Evolutionary conservation across 2,888 invertebrate species (phyloP), one percentile per base, ranked within the genome.

Genomic region (Diaphora mendica): DNA sequence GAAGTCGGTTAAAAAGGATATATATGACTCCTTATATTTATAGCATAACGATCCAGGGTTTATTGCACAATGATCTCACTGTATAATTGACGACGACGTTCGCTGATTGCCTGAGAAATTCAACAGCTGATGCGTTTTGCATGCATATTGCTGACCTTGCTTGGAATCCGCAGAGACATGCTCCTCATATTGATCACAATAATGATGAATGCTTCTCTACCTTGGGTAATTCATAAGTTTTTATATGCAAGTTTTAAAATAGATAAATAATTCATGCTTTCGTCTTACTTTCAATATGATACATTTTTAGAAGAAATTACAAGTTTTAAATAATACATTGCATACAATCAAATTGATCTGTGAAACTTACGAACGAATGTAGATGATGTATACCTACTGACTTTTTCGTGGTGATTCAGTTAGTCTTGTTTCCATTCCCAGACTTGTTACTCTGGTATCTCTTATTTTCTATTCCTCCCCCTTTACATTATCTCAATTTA

Each of bases 71-170:
- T 69, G 69, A 69, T 30, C 64, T 69, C 73, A 70, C 64, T 39
- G 64, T 39, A 55, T 73, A 64, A 73, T 68, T 59, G 59, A 64
- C n/a, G n/a, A n/a, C n/a, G n/a, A n/a, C n/a, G 70, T 70, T 15
- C 39, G 35, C 64, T 59, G 42, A 26, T 64, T 23, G 64, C 59
- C 33, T 73, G 73, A 59, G 69, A 73, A 73, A 69, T 55, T 55
- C 26, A 33, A 64, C 72, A 68, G 68, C 68, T 72, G 72, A 64
- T 65, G 55, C 68, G 44, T 35, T 68, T 48, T 44, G 35, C 17
- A 42, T 67, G 51, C 55, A 66, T 71, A 48, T 67, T 55, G 3
- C 17, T 26, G 65, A n/a, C 44, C 62, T 62, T 62, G 15, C 5
- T 30, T 62, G 3, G 51, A 55, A 55, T 51, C 11, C 26, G 26